Conservation (phyloP, 1,140 invertebrate genomes). For the Pantala flavescens region DNA sequence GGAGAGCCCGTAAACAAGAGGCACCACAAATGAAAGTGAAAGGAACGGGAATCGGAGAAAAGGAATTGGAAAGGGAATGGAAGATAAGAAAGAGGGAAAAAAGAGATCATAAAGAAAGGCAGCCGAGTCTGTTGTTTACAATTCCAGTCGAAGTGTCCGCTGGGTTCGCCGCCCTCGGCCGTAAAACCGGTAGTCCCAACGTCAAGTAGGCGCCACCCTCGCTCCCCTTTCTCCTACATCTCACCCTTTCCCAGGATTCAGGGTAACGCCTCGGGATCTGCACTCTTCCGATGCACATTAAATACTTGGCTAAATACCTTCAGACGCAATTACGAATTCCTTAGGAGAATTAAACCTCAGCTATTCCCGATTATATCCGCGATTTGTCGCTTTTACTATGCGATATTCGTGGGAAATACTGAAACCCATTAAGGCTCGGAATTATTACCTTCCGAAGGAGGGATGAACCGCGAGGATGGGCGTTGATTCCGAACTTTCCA, state of each 20-base stretch:
- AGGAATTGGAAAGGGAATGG: neutral
- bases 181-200: conserved; percentile 4
- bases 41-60: neutral
- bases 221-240: neutral
- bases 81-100: neutral
- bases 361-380: too few species aligned
- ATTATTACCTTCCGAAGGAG: too few species aligned
- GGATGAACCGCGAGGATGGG: too few species aligned
- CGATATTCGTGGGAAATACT: too few species aligned
- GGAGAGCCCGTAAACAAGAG: neutral
- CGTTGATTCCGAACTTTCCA: too few species aligned
- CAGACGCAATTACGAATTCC: neutral
- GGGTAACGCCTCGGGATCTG: neutral
- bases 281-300: too few species aligned
- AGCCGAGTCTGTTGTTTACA: conserved; percentile 1
- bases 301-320: neutral
- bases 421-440: too few species aligned
- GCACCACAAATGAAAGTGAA: neutral
- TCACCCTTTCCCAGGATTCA: neutral
- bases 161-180: neutral
- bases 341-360: neutral
- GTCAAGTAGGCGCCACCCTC: neutral
- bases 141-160: neutral
- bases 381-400: too few species aligned
- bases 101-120: neutral